These are phyloP conservation scores for Hippoglossus hippoglossus DNA, from an alignment of 2,797 vertebrate genomes.

Conservation along the genomic window DNA sequence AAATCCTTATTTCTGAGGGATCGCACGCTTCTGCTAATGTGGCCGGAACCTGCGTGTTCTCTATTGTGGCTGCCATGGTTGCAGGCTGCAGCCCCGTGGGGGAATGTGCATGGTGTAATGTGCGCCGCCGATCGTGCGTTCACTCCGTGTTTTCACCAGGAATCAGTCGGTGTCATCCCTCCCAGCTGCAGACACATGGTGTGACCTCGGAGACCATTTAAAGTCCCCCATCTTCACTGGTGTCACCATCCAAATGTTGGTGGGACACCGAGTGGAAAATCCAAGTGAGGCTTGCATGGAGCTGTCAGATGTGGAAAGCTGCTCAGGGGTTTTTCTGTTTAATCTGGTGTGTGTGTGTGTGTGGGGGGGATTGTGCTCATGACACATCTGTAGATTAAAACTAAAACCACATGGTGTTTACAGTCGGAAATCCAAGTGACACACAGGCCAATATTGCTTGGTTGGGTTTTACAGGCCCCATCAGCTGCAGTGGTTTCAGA, in stretches of 20 bases:
- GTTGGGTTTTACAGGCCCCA: too few relatives aligned
- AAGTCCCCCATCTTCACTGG: constrained; percentile 26
- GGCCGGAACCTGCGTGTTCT: neutral
- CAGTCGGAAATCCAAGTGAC: neutral
- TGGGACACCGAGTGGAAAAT: neutral
- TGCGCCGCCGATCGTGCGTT: constrained; percentile 13
- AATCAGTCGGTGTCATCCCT: neutral
- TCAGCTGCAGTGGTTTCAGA: constrained; percentile 4
- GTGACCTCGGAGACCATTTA: neutral
- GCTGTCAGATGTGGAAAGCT: constrained; percentile 68
- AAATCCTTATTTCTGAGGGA: constrained; percentile 12
- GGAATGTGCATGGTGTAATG: constrained; percentile 29
- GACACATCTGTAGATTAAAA: constrained; percentile 61
- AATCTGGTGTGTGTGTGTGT: constrained; percentile 28
- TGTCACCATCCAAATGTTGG: constrained; percentile 9
- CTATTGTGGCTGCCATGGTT: constrained; percentile 24
- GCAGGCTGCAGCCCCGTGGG: constrained; percentile 22
- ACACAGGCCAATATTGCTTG: too few relatives aligned
- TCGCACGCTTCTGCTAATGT: neutral
- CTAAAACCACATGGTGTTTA: constrained; percentile 45
- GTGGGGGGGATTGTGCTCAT: constrained; percentile 50
- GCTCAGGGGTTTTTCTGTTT: constrained; percentile 51
- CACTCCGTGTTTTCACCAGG: too few relatives aligned
- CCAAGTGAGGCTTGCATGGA: constrained; percentile 39
- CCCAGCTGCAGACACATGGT: neutral